Evolutionary conservation across 2,113 vertebrate genomes (phyloP), one percentile per base, ranked within the genome.

Genomic region (Microtus oregoni): DNA sequence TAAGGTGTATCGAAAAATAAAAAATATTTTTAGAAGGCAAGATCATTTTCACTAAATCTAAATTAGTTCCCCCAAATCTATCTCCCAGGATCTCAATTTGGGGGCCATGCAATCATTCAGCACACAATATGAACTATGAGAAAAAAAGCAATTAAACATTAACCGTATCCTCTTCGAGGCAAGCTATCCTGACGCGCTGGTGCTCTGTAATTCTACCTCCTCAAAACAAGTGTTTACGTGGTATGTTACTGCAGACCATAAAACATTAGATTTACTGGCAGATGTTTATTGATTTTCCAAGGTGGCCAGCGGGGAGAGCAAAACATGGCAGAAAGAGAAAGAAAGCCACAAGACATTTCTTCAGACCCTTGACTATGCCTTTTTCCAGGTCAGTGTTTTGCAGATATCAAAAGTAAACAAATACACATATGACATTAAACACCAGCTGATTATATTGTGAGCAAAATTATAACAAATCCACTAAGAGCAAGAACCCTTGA

Each of bases 391-490:
- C 68, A 95, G 1, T 93, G 95, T 77, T 92, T 41, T 68, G 5
- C 81, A 94, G 44, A 73, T 87, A 94, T 77, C 12, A 93, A 65
- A 89, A 85, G 41, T 58, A 93, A 95, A 79, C 22, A 68, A 58
- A 41, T 15, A 35, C 47, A 55, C 67, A 65, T 14, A 88, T 0
- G n/a, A 63, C 76, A 77, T 13, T 63, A 89, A 89, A 89, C 35
- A 65, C 41, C 32, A 94, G 91, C 7, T 89, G 87, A 89, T 20
- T 89, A 90, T 10, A 26, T 0, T 85, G 8, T 41, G 13, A 89
- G 19, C 61, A 95, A 98, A 95, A 93, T 75, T 24, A 94, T 81
- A 91, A 97, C 89, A 61, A 94, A 81, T 52, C 15, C 30, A 93
- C 30, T 72, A 91, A 92, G 50, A 50, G n/a, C 30, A 78, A 10